Evolutionary conservation across 30 jellyfish, hydroid and myxozoan genomes (phyloP).

Genomic region (Aurelia coerulea): DNA sequence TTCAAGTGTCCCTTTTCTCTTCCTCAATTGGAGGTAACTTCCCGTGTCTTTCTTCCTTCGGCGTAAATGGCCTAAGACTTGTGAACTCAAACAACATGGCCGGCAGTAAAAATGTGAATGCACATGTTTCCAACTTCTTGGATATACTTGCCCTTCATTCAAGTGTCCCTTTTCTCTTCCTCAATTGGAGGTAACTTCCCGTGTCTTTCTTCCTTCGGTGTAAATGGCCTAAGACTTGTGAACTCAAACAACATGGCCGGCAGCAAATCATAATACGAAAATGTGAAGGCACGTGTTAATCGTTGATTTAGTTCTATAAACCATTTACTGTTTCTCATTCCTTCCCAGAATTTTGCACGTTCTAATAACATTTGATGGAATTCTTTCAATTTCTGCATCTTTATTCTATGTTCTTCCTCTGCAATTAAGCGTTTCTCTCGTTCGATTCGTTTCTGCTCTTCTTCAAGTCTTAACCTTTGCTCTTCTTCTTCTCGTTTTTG

Average conservation of each 20-base stretch:
- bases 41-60: no score
- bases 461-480: slow-evolving; percentile 52
- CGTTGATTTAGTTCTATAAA: slow-evolving; percentile 67
- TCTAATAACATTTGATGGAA: slow-evolving; percentile 63
- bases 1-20: no score
- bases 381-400: slow-evolving; percentile 67
- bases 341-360: slow-evolving; percentile 73
- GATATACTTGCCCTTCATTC: no score
- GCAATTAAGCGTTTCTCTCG: slow-evolving; percentile 61
- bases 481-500: slow-evolving; percentile 71
- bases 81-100: no score
- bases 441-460: slow-evolving; percentile 64
- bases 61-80: no score
- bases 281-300: slow-evolving; percentile 79
- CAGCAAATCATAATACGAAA: slow-evolving; percentile 73
- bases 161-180: slow-evolving; percentile 47
- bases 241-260: slow-evolving; percentile 75
- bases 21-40: no score
- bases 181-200: slow-evolving; percentile 58
- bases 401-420: slow-evolving; percentile 71
- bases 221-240: slow-evolving; percentile 55
- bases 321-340: slow-evolving; percentile 67
- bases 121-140: no score
- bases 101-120: no score
- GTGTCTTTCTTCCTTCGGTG: slow-evolving; percentile 30